Evolutionary conservation across 1,140 invertebrate species (phyloP).

Genomic region (Schlechtendalia chinensis): DNA sequence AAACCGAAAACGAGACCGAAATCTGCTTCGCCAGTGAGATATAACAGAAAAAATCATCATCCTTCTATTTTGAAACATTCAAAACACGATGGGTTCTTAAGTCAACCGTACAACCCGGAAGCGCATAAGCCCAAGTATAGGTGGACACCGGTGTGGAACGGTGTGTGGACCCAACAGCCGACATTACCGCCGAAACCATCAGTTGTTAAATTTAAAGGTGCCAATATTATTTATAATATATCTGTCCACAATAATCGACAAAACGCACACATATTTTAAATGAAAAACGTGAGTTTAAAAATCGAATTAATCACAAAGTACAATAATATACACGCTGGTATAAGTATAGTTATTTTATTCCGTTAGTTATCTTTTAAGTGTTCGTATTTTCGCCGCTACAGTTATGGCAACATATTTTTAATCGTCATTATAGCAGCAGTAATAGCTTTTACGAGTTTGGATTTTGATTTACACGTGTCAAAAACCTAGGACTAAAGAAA

Average conservation of each 20-base stretch:
- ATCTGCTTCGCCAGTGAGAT: constrained; percentile 56
- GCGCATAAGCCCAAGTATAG: constrained; percentile 73
- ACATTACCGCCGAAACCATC: constrained; percentile 59
- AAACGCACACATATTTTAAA: constrained; percentile 4
- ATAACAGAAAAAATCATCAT: constrained; percentile 53
- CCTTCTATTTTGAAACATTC: constrained; percentile 65
- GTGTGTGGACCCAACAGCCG: constrained; percentile 37
- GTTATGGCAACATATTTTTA: too few species aligned
- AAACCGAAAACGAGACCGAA: constrained; percentile 57
- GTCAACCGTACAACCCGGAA: constrained; percentile 70
- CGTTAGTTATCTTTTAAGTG: too few species aligned
- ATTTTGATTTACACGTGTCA: too few species aligned
- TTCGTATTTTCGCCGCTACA: too few species aligned
- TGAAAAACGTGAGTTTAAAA: constrained; percentile 7
- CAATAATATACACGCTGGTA: too few species aligned
- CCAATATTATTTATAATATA: constrained; percentile 53
- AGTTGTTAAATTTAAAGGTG: constrained; percentile 77
- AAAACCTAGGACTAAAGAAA: too few species aligned
- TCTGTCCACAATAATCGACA: neutral
- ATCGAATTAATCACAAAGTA: neutral
- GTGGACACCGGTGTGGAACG: constrained; percentile 64
- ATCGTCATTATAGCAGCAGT: too few species aligned
- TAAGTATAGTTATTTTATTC: too few species aligned
- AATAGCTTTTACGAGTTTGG: too few species aligned
- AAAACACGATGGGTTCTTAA: constrained; percentile 63